Evolutionary conservation across 2,888 invertebrate genomes (phyloP).

Genomic region (Drosophila anomalipes): DNA sequence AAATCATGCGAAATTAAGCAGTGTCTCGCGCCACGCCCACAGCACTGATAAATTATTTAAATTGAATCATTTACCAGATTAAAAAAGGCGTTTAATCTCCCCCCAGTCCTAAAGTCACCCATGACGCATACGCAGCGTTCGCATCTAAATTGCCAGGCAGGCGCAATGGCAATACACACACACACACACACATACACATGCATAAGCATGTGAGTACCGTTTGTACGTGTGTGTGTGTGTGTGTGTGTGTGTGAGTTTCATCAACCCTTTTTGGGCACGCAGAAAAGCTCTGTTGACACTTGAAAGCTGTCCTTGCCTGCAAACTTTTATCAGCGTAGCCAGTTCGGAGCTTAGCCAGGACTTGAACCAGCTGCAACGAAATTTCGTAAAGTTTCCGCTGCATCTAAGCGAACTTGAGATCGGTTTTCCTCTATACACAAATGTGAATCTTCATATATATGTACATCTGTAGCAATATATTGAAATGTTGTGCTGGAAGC

Average conservation of each 20-base stretch:
- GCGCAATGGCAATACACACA: slow-evolving; percentile 40
- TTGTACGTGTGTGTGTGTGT: neutral
- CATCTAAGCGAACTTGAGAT: slow-evolving; percentile 24
- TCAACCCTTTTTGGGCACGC: slow-evolving; percentile 55
- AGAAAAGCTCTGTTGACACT: slow-evolving; percentile 52
- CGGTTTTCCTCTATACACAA: slow-evolving; percentile 1
- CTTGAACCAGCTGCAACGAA: slow-evolving; percentile 50
- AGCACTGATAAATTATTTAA: slow-evolving; percentile 35
- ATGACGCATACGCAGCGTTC: slow-evolving; percentile 70
- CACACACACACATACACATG: neutral
- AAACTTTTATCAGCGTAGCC: slow-evolving; percentile 55
- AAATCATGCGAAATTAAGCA: slow-evolving; percentile 45
- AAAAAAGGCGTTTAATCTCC: slow-evolving; percentile 24
- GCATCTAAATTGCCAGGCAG: slow-evolving; percentile 26
- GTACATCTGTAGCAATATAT: neutral
- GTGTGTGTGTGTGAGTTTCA: slow-evolving; percentile 7
- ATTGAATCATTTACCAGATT: slow-evolving; percentile 61
- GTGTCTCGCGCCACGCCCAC: neutral
- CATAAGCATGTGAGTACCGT: neutral
- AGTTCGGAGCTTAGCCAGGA: slow-evolving; percentile 53
- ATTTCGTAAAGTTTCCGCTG: slow-evolving; percentile 50
- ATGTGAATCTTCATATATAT: neutral
- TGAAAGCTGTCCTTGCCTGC: slow-evolving; percentile 67
- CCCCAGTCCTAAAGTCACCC: neutral
- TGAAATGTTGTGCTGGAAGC: neutral